phyloP scores from a whole-genome alignment of 2,888 invertebrate genomes.

The Acrobasis suavella region DNA sequence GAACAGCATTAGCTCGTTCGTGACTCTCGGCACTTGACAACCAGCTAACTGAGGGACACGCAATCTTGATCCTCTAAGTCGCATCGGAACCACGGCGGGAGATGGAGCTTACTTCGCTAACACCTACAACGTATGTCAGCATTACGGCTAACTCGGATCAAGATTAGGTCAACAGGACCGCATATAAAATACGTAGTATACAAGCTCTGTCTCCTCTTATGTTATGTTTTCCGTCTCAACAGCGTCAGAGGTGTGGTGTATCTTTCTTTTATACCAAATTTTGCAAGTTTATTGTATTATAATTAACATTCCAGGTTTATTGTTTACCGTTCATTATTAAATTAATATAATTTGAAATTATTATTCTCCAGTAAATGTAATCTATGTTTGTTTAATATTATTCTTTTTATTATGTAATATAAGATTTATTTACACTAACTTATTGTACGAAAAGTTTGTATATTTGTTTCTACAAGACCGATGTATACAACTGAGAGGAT shows the following conservation, averaged over 20 bases:
- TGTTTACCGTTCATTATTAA: conserved; percentile 69
- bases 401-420: conserved; percentile 72
- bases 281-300: conserved; percentile 71
- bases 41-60: conserved; percentile 81
- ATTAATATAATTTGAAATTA: conserved; percentile 66
- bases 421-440: conserved; percentile 81
- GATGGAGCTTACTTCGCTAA: conserved; percentile 50
- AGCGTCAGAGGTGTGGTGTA: conserved; percentile 66
- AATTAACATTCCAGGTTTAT: conserved; percentile 80
- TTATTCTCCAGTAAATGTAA: conserved; percentile 64
- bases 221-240: conserved; percentile 50
- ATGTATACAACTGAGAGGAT: conserved; percentile 73
- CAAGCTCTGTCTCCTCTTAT: conserved; percentile 57
- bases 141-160: conserved; percentile 57
- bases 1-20: conserved; percentile 92
- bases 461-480: conserved; percentile 74
- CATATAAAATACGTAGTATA: conserved; percentile 33
- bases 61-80: conserved; percentile 71
- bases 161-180: conserved; percentile 46
- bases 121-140: conserved; percentile 44
- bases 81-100: conserved; percentile 59
- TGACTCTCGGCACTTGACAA: conserved; percentile 88
- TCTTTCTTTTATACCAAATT: conserved; percentile 74
- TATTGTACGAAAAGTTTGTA: conserved; percentile 68
- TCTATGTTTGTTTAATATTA: conserved; percentile 71